Percentiles rank a stretch among this genome's conserved stretches.
Conservation (phyloP, 2,888 invertebrate genomes). For the Oscheius sp. region DNA sequence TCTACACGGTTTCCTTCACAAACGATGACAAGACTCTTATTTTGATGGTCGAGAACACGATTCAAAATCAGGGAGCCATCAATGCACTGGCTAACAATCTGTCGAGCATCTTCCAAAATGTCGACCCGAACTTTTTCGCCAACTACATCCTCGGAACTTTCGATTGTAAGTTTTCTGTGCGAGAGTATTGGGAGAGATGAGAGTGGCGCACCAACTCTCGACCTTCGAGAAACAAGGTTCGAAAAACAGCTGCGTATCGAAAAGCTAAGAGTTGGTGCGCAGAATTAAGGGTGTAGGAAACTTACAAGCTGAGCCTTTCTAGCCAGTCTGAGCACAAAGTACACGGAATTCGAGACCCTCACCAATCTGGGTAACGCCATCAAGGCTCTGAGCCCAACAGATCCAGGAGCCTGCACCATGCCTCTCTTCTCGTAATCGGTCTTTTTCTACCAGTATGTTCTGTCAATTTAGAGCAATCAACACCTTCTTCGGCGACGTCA, state of each 20-base stretch:
- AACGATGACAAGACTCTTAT: conserved; percentile 50
- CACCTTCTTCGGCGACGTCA: conserved; percentile 6
- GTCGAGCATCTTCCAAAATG: conserved; percentile 35
- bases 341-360: conserved; percentile 34
- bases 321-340: conserved; percentile 44
- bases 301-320: conserved; percentile 8
- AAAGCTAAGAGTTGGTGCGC: too few species aligned
- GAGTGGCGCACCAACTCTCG: neutral
- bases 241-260: too few species aligned
- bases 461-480: conserved; percentile 11
- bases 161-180: conserved; percentile 37
- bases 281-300: too few species aligned
- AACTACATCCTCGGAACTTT: conserved; percentile 58
- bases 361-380: conserved; percentile 40
- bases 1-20: conserved; percentile 38
- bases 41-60: conserved; percentile 52
- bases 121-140: conserved; percentile 49
- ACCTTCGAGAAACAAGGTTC: neutral
- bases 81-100: conserved; percentile 42
- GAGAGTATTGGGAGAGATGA: neutral
- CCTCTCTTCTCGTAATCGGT: conserved; percentile 23
- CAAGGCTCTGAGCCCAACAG: conserved; percentile 34
- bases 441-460: neutral
- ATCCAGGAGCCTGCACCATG: conserved; percentile 46
- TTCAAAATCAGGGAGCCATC: conserved; percentile 43